Conservation (phyloP, 2,113 vertebrate genomes). For the Pteronura brasiliensis region DNA sequence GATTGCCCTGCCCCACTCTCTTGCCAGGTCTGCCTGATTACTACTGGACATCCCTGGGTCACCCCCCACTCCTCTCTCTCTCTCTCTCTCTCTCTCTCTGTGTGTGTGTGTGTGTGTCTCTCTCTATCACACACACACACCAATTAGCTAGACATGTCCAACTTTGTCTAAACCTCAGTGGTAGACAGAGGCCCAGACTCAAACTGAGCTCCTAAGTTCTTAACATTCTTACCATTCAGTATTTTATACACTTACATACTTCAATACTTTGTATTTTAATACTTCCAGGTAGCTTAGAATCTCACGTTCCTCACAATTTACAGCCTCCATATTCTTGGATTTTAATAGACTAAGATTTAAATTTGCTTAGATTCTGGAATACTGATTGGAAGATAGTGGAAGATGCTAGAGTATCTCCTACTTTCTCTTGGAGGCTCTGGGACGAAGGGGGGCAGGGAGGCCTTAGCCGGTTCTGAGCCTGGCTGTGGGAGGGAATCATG, state of each 20-base stretch:
- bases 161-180: neutral
- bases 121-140: neutral
- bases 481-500: neutral
- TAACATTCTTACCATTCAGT: neutral
- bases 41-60: neutral
- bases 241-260: neutral
- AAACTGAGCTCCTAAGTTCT: neutral
- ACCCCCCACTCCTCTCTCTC: neutral
- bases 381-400: neutral
- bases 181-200: neutral
- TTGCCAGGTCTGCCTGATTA: neutral
- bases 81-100: neutral
- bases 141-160: neutral
- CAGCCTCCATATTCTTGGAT: neutral
- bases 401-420: neutral
- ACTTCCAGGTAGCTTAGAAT: neutral
- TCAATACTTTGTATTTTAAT: neutral
- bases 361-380: slow-evolving; percentile 1
- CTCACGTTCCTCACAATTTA: neutral
- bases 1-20: neutral
- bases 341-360: neutral
- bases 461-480: neutral
- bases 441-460: neutral
- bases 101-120: neutral
- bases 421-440: neutral